Base-by-base conservation (phyloP, 2,797 vertebrate genomes). In the Anguilla megastoma region DNA sequence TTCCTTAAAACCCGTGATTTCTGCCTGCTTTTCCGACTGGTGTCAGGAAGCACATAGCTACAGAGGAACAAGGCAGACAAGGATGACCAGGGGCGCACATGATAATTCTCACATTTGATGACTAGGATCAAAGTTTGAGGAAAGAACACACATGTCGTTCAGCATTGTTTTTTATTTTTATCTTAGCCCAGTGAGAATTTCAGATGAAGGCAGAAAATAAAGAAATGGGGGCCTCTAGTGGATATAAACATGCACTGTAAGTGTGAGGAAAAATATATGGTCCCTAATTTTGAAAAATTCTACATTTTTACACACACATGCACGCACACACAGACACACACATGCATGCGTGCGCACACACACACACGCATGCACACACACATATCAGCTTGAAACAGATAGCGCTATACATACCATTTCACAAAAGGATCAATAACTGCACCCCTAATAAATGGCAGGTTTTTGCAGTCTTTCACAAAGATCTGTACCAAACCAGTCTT, bases 401-500 rank as follows among this genome's bases (percentile, higher is more conserved):
- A 41, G 24, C 45, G 14, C 3, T 48, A 24, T 91, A 89, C 93
- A 90, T 95, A 99, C 98, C 98, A 99, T 96, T 99, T 99, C 63
- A 99, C 96, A 88, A 99, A 99, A 0, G 98, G 96, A 93, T 98
- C 97, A 45, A 99, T 96, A 69, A 93, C 92, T 85, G 93, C 95
- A 89, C 96, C 96, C 91, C 96, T 96, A 87, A 97, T 94, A 76
- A 95, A 88, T 48, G 95, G 96, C 33, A 99, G 96, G 90, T 97
- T 95, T 87, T 94, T 96, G 93, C 98, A 99, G 90, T 99, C 97
- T 90, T 98, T 99, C 90, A 99, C 97, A 97, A 98, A 99, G 92
- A 99, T 98, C 83, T 99, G 98, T 33, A 99, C 95, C 91, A 99
- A 97, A 60, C 98, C 97, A 5, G 91, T 93, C 86, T 92, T 92